phyloP scores from a whole-genome alignment of 2,797 vertebrate genomes.

The Cirrhinus molitorella region DNA sequence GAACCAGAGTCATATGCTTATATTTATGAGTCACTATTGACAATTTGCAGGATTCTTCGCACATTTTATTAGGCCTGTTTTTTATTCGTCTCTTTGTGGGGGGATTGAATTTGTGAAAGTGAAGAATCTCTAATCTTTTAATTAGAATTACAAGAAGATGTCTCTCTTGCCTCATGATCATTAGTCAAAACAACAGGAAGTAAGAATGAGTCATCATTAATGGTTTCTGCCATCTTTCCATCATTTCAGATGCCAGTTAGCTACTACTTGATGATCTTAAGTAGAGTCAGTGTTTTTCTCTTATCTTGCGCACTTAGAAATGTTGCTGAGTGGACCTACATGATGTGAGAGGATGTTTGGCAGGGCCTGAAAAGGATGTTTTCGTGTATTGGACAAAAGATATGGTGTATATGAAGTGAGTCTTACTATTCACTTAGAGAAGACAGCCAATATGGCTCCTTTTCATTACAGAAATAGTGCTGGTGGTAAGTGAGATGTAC shows the following conservation, averaged over 20 bases:
- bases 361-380: slow-evolving; percentile 25
- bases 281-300: neutral
- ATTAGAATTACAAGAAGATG: slow-evolving; percentile 39
- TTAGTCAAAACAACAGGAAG: slow-evolving; percentile 33
- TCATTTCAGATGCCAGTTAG: slow-evolving; percentile 19
- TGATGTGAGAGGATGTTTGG: slow-evolving; percentile 16
- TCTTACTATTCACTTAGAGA: slow-evolving; percentile 18
- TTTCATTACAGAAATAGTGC: slow-evolving; percentile 41
- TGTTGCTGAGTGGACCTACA: slow-evolving; percentile 5
- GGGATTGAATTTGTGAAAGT: slow-evolving; percentile 8
- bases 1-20: neutral
- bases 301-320: neutral
- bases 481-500: slow-evolving; percentile 22
- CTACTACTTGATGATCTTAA: slow-evolving; percentile 3
- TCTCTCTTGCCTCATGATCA: neutral
- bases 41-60: slow-evolving; percentile 23
- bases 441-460: slow-evolving; percentile 6
- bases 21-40: neutral
- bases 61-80: slow-evolving; percentile 24
- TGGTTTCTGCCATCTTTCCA: slow-evolving; percentile 20
- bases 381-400: slow-evolving; percentile 28
- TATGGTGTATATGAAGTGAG: slow-evolving; percentile 14
- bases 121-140: slow-evolving; percentile 17
- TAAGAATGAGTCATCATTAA: slow-evolving; percentile 35
- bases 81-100: slow-evolving; percentile 25